Conservation (phyloP, 2,888 invertebrate species). For the Eulithis testata region DNA sequence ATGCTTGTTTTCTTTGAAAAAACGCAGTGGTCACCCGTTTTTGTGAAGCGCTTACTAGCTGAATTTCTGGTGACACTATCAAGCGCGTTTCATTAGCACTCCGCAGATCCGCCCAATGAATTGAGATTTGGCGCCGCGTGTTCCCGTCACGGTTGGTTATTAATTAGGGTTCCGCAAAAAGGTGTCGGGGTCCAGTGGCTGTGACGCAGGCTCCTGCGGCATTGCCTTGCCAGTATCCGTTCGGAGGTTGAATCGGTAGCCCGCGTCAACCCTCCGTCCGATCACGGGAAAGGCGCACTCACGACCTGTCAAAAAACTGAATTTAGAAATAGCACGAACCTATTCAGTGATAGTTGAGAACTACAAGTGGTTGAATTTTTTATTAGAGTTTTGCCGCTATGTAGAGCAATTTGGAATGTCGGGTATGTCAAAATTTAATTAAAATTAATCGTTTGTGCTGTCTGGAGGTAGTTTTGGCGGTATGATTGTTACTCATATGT, state of each 20-base stretch:
- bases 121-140: slow-evolving; percentile 59
- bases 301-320: slow-evolving; percentile 41
- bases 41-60: slow-evolving; percentile 30
- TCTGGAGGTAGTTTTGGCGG: slow-evolving; percentile 21
- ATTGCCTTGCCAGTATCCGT: slow-evolving; percentile 72
- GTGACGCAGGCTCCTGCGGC: slow-evolving; percentile 82
- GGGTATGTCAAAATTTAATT: slow-evolving; percentile 27
- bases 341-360: slow-evolving; percentile 36
- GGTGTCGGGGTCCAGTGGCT: slow-evolving; percentile 75
- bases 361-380: slow-evolving; percentile 36
- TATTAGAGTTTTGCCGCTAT: slow-evolving; percentile 17
- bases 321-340: slow-evolving; percentile 41
- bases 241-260: slow-evolving; percentile 61
- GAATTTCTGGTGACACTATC: slow-evolving; percentile 40
- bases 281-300: slow-evolving; percentile 47
- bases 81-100: slow-evolving; percentile 51
- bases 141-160: slow-evolving; percentile 72
- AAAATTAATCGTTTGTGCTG: slow-evolving; percentile 19
- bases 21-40: slow-evolving; percentile 11
- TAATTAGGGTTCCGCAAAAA: slow-evolving; percentile 80
- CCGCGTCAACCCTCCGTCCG: slow-evolving; percentile 48
- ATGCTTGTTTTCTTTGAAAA: slow-evolving; percentile 12
- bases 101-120: slow-evolving; percentile 47
- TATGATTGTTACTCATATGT: slow-evolving; percentile 17
- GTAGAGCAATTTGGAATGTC: slow-evolving; percentile 21